Evolutionary conservation across 2,113 vertebrate genomes (phyloP).

Genomic region (Myotis yumanensis): DNA sequence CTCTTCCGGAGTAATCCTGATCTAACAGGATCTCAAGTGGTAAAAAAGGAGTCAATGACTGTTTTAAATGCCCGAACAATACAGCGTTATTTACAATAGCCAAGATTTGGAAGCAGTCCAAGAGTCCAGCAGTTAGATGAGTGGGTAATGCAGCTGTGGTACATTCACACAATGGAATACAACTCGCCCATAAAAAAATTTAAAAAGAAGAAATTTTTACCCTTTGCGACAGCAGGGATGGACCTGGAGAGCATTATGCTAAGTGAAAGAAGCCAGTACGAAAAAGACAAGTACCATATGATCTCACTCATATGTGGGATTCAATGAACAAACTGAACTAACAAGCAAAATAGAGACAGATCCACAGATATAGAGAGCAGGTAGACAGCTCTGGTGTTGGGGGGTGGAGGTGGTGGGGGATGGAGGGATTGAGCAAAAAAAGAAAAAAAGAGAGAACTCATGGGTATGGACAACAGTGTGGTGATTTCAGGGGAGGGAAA

Average conservation of each 20-base stretch:
- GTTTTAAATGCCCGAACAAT: not conserved
- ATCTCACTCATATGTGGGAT: not conserved
- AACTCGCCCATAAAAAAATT: no score
- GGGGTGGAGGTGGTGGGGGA: not conserved
- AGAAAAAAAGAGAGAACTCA: not conserved
- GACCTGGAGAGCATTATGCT: not conserved
- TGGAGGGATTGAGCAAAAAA: not conserved
- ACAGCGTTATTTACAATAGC: no score
- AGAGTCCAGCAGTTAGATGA: no score
- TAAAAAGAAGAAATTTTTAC: not conserved
- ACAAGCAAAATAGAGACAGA: not conserved
- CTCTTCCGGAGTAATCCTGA: not conserved
- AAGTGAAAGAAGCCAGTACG: not conserved
- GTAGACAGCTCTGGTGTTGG: not conserved
- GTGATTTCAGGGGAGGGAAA: not conserved
- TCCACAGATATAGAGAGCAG: not conserved
- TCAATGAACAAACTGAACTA: not conserved
- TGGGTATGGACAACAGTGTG: not conserved
- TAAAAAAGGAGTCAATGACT: not conserved
- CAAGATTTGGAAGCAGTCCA: no score
- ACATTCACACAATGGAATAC: no score
- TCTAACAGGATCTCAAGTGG: not conserved
- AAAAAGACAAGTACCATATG: not conserved
- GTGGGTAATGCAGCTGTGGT: no score
- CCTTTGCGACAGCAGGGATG: not conserved